Evolutionary conservation across 53 echinoderm and acorn worm species (phyloP), one percentile per base, ranked within the genome.

Genomic region (Astropecten irregularis): DNA sequence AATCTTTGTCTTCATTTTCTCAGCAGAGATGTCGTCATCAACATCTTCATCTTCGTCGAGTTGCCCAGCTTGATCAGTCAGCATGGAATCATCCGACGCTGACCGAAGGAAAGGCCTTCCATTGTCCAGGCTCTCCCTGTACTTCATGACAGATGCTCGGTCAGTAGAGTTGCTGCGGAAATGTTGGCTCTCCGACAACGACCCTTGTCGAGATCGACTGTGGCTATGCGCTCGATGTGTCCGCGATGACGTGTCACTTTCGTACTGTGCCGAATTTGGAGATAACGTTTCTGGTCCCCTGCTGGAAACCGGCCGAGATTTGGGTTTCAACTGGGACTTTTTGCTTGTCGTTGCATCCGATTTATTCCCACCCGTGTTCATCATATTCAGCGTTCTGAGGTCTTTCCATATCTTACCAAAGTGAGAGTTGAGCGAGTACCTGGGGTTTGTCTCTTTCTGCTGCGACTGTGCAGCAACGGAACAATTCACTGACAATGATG

Each of bases 161-260:
- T 95, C 95, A 32, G 93, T 95, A 10, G 95, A 95, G 52, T 88
- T 92, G 73, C 95, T 95, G 9, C 95, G 86, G 62, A 68, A 86
- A 77, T 52, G 89, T 66, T 38, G 82, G 73, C 46, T 67, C 68
- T 39, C 82, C 46, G 60, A 82, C 51, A 46, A 49, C 22, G 53
- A 83, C 55, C 65, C 76, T 77, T 39, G 52, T 13, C 34, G 36
- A n/a, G 54, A 90, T 79, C 56, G 83, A 57, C 73, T 72, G 55
- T 37, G 73, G 47, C 85, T 71, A 32, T 73, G 71, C 15, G 63
- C 72, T 23, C 63, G 66, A 50, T 73, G 73, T 10, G 42, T 30
- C 34, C 79, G 46, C 46, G 61, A 14, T 25, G 32, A 14, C 36
- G 42, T 79, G 28, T 79, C 61, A 27, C 22, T 33, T 19, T 22